A percentile compares a stretch with the other conserved stretches of the same genome.
phyloP scores from a whole-genome alignment of 2,888 invertebrate species.

The Iselma pallidipennis region DNA sequence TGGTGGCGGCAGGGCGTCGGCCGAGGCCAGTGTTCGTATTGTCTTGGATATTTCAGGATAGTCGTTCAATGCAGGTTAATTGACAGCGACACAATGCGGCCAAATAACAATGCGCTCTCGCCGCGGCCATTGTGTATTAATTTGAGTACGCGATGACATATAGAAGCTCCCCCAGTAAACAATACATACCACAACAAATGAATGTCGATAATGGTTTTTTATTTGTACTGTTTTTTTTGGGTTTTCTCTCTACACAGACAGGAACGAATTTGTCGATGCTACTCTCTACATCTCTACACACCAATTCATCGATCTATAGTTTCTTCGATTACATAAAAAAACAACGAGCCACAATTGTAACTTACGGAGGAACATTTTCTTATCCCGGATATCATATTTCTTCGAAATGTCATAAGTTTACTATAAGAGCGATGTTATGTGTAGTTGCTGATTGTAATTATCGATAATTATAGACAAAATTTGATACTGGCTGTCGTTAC shows the following conservation, averaged over 20 bases:
- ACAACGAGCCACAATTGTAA: too few species aligned
- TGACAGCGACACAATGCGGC: slow-evolving; percentile 54
- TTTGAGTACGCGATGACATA: slow-evolving; percentile 53
- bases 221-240: slow-evolving; percentile 20
- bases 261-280: slow-evolving; percentile 4
- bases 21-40: slow-evolving; percentile 39
- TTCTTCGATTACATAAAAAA: too few species aligned
- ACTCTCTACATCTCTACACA: not conserved
- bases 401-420: too few species aligned
- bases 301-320: not conserved
- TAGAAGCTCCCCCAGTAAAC: slow-evolving; percentile 50
- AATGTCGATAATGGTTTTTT: slow-evolving; percentile 44
- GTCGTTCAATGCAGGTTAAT: slow-evolving; percentile 55
- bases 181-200: slow-evolving; percentile 47
- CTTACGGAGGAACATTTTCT: too few species aligned
- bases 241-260: too few species aligned
- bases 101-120: slow-evolving; percentile 53
- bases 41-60: slow-evolving; percentile 55
- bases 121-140: slow-evolving; percentile 54
- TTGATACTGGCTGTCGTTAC: too few species aligned
- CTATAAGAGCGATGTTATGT: too few species aligned
- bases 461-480: too few species aligned
- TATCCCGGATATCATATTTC: too few species aligned
- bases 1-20: slow-evolving; percentile 15
- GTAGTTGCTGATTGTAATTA: too few species aligned